Percentiles rank a stretch among this genome's conserved stretches.
Conservation (phyloP, 1,140 invertebrate genomes). For the Drosophila parabipectinata region DNA sequence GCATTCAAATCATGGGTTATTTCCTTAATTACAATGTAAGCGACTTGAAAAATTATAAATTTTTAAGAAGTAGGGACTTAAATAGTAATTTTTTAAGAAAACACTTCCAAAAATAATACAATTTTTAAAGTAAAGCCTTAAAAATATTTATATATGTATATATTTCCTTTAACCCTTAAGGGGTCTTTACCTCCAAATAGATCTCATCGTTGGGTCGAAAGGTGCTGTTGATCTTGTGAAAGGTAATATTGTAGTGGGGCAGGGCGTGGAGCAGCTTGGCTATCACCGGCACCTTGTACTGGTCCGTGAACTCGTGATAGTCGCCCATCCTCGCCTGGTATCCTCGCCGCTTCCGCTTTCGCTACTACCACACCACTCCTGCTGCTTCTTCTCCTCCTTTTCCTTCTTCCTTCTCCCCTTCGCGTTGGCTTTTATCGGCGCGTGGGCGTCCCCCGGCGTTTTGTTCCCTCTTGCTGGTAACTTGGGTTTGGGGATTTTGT, state of each 20-base stretch:
- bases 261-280: slow-evolving; percentile 93
- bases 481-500: neutral
- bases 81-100: neutral
- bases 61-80: too few relatives aligned
- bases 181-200: slow-evolving; percentile 92
- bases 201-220: slow-evolving; percentile 94
- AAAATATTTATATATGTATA: too few relatives aligned
- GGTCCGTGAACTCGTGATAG: slow-evolving; percentile 86
- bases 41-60: too few relatives aligned
- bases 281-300: slow-evolving; percentile 91
- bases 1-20: too few relatives aligned
- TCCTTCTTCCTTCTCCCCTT: neutral
- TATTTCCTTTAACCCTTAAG: too few relatives aligned
- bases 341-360: slow-evolving; percentile 2
- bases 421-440: neutral
- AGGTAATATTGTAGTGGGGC: slow-evolving; percentile 94
- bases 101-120: neutral
- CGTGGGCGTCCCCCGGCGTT: slow-evolving; percentile 4
- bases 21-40: too few relatives aligned
- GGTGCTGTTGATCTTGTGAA: slow-evolving; percentile 94
- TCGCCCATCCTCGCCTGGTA: slow-evolving; percentile 72
- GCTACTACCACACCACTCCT: neutral
- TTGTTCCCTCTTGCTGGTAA: slow-evolving; percentile 5
- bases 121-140: neutral
- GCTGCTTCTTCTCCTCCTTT: neutral